These are phyloP conservation scores for Galeopterus variegatus DNA, from an alignment of 2,113 vertebrate genomes.

Conservation along the genomic window DNA sequence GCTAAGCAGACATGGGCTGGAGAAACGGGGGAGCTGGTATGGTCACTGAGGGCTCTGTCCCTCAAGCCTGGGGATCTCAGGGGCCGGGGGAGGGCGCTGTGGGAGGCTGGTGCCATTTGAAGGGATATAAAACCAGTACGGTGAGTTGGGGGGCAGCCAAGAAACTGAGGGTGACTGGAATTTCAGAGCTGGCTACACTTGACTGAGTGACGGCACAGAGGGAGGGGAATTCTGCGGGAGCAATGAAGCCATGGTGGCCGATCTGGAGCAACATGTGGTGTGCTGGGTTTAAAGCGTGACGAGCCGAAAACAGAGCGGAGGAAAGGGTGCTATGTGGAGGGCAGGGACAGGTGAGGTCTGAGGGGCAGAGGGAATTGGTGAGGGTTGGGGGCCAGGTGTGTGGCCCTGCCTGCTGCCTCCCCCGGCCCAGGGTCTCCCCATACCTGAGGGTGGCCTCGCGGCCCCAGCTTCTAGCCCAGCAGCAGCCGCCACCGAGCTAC, in stretches of 20 bases:
- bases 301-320: not conserved
- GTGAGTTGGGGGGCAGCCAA: not conserved
- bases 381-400: not conserved
- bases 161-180: not conserved
- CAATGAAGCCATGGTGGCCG: not conserved
- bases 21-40: not conserved
- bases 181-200: not conserved
- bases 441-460: constrained; percentile 49
- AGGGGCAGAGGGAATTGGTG: not conserved
- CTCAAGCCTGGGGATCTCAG: too few species aligned
- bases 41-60: not conserved
- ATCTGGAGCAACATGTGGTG: accelerated
- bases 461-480: constrained; percentile 68
- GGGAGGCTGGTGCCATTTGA: not conserved
- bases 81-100: accelerated
- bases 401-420: not conserved
- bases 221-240: not conserved
- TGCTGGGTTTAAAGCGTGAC: accelerated
- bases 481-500: not conserved
- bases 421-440: not conserved
- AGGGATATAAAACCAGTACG: accelerated
- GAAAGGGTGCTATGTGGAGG: not conserved
- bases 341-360: accelerated
- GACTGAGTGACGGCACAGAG: accelerated
- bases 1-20: not conserved